phyloP scores from a whole-genome alignment of 2,888 invertebrate species.

The Chalcis sispes region DNA sequence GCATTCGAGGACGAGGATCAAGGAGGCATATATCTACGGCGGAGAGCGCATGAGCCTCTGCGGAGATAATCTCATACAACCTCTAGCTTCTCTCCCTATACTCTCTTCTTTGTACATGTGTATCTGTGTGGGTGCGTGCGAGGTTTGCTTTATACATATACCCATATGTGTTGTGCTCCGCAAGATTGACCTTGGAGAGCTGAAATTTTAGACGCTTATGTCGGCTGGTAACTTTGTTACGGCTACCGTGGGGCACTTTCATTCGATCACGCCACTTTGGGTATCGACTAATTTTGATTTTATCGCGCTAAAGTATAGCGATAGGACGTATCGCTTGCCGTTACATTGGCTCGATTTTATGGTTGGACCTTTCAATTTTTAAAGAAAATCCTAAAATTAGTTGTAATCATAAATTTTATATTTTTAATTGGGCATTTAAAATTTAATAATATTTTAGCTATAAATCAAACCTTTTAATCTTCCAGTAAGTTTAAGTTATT shows the following conservation, averaged over 20 bases:
- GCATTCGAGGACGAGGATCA: not conserved
- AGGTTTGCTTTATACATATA: too few species aligned
- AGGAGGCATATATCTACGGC: not conserved
- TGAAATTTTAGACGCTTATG: slow-evolving; percentile 37
- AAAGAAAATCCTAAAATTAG: too few species aligned
- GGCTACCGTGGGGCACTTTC: not conserved
- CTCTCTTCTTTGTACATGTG: too few species aligned
- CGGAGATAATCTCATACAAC: slow-evolving; percentile 28
- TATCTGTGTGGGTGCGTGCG: too few species aligned
- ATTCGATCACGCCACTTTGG: not conserved
- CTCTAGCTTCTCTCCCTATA: slow-evolving; percentile 36
- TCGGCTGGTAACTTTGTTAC: not conserved
- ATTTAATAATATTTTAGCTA: too few species aligned
- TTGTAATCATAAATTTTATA: too few species aligned
- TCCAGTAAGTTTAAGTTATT: too few species aligned
- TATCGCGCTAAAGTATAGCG: too few species aligned
- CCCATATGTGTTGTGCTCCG: slow-evolving; percentile 60
- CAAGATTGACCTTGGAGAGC: slow-evolving; percentile 22
- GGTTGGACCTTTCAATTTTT: too few species aligned
- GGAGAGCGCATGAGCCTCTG: not conserved
- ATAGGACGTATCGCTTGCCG: not conserved
- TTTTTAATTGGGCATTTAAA: too few species aligned
- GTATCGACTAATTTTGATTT: not conserved
- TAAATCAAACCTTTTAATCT: too few species aligned
- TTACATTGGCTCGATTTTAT: too few species aligned